Evolutionary conservation across 2,888 invertebrate species (phyloP), one percentile per base, ranked within the genome.

Genomic region (Fragum fragum): DNA sequence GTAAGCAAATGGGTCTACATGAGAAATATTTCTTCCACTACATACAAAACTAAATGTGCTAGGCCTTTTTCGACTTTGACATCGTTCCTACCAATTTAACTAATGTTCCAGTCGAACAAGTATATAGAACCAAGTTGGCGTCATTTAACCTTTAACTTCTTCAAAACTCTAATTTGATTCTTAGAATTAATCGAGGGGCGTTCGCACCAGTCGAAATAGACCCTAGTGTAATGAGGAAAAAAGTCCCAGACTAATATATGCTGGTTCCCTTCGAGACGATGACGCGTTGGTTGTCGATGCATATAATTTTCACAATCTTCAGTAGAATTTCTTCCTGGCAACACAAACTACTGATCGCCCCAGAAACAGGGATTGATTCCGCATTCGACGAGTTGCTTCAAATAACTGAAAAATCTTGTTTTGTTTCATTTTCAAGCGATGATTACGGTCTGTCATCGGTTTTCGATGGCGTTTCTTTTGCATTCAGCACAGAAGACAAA

Each of bases 401-500:
- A 7, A 71, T 83, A 18, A 59, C 81, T 26, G 79, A 83, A 39
- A 73, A 55, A 11, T 73, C 83, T 5, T 81, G 81, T 69, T 83
- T 86, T 78, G 74, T 87, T 42, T 82, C 79, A 23, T 66, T 85
- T 59, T 72, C 74, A 1, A 61, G 14, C 11, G 14, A 47, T 36
- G 32, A 18, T 11, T 11, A 28, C 26, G 55, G 18, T 73, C 42
- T 59, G 66, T 26, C 57, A 68, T n/a, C 53, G 18, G 39, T 76
- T 16, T 78, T 81, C 69, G 75, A 71, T 74, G 78, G 83, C 70
- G 66, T 89, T 57, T 61, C 26, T 7, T n/a, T 21, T 16, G 81
- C 88, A 28, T 90, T 87, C 57, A 39, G 21, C 0, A 36, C 76
- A n/a, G 89, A 90, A 57, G 52, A 76, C 1, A 21, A 61, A 28